Evolutionary conservation across 1,140 invertebrate genomes (phyloP), one percentile per base, ranked within the genome.

Genomic region (Maconellicoccus hirsutus): DNA sequence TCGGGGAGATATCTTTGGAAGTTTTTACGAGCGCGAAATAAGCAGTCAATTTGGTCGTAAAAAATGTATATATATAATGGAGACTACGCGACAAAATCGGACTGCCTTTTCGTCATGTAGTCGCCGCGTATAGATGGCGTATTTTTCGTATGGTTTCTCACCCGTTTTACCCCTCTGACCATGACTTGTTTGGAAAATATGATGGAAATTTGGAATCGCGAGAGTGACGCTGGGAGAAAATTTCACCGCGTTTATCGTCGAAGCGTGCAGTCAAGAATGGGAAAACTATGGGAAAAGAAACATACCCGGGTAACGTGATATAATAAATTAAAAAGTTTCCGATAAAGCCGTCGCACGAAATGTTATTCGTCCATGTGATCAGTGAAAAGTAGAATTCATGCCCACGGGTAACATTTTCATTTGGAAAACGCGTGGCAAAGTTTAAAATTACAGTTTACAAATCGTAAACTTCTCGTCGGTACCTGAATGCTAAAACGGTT

Each of bases 391-490:
- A 52, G 10, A 52, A 52, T 52, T 52, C 61, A 19, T 23, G 61
- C 61, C 25, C 61, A 66, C 25, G 61, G 61, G 61, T 66, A 66
- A 66, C 61, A 66, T 66, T 66, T 66, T 66, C 25, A 66, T 66
- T 66, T 66, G 21, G 61, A 25, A 66, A 66, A 66, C 25, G 22
- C 61, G 61, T 25, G 61, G 21, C 61, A 66, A 66, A 66, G 22
- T 66, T 66, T 23, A 66, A 66, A 66, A 66, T 66, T 66, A 66
- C 61, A 66, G 61, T 66, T 66, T 66, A 66, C 61, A 66, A 66
- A 66, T 66, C 61, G 61, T 66, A 66, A 66, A 66, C 61, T 66
- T 66, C 61, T 66, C 61, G 22, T 66, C 25, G 61, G 22, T 66
- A 66, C 61, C 61, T 66, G 61, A 66, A 66, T 66, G 61, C 25